A percentile compares a stretch with the other conserved stretches of the same genome.
phyloP scores from a whole-genome alignment of 1,140 invertebrate species.

The Hesperophylax magnus region DNA sequence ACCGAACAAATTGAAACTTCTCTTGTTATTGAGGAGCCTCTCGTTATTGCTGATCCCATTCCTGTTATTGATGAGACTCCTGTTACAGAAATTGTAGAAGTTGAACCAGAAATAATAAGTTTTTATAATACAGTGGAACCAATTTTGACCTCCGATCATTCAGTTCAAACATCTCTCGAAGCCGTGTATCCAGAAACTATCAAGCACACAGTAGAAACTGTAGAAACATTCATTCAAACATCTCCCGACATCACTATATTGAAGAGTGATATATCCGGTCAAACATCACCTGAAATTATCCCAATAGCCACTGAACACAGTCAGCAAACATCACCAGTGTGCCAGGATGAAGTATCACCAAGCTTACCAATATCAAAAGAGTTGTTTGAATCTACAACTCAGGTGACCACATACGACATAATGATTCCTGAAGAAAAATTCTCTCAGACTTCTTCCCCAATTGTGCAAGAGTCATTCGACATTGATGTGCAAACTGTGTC shows the following conservation, averaged over 20 bases:
- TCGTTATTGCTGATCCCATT: conserved; percentile 58
- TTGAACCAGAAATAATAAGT: conserved; percentile 46
- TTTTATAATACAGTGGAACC: conserved; percentile 69
- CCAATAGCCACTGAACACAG: conserved; percentile 56
- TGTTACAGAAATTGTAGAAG: background rate
- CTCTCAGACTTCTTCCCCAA: conserved; percentile 66
- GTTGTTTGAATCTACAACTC: conserved; percentile 63
- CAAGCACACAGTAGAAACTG: conserved; percentile 63
- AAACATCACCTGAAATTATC: conserved; percentile 69
- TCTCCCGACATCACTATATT: conserved; percentile 67
- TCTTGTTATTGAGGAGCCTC: conserved; percentile 48
- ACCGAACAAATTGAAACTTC: background rate
- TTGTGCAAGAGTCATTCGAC: conserved; percentile 63
- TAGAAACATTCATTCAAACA: conserved; percentile 73
- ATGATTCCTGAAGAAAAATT: conserved; percentile 64
- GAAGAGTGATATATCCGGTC: conserved; percentile 67
- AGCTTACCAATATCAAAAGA: conserved; percentile 38
- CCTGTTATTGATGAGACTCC: conserved; percentile 56
- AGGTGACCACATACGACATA: conserved; percentile 65
- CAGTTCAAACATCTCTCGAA: conserved; percentile 76
- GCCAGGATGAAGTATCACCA: too few species aligned
- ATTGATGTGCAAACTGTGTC: conserved; percentile 66
- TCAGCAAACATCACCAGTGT: conserved; percentile 57
- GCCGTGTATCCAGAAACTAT: conserved; percentile 63
- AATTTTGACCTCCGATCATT: conserved; percentile 69